Conservation (phyloP, 1,140 invertebrate genomes). For the Zaprionus vittiger region DNA sequence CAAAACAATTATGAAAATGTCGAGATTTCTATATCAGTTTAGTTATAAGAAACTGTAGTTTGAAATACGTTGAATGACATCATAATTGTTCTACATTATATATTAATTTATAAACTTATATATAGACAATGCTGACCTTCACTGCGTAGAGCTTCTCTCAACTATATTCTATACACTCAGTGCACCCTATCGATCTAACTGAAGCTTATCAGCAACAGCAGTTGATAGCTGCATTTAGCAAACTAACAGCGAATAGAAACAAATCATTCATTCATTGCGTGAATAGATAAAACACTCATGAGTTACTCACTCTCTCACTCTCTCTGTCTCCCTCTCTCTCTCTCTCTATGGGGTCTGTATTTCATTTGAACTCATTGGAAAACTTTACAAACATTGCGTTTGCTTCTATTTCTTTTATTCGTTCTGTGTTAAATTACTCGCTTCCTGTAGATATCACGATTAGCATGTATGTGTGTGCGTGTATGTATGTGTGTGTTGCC, state of each 20-base stretch:
- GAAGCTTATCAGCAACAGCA: background rate
- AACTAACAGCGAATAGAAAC: background rate
- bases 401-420: constrained; percentile 23
- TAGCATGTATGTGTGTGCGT: constrained; percentile 14
- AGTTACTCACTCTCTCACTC: too few species aligned
- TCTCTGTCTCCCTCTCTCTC: too few species aligned
- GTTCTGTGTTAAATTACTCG: constrained; percentile 39
- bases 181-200: background rate
- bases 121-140: background rate
- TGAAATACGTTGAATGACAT: background rate
- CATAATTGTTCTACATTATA: background rate
- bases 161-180: background rate
- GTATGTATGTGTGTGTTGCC: background rate
- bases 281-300: background rate
- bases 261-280: constrained; percentile 2
- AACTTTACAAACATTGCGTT: background rate
- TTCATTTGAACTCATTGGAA: background rate
- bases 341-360: background rate
- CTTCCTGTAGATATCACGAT: constrained; percentile 42
- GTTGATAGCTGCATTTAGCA: background rate
- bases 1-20: background rate
- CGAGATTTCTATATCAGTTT: background rate
- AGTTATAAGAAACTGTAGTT: background rate
- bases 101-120: background rate
- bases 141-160: background rate